Evolutionary conservation across 2,797 vertebrate genomes (phyloP).

Genomic region (Dryobates pubescens): DNA sequence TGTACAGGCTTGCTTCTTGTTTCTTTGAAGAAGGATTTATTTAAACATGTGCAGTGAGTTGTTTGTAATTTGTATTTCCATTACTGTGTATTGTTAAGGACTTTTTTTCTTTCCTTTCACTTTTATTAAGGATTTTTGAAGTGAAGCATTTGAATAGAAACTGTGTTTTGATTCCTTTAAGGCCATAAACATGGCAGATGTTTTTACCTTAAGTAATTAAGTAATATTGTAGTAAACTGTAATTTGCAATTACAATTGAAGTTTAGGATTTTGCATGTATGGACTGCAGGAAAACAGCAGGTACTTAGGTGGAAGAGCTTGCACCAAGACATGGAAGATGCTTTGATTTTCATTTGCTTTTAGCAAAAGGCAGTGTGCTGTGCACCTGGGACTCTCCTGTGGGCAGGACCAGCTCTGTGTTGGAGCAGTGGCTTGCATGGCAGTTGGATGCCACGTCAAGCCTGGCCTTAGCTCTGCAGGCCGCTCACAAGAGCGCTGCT

Average conservation of each 20-base stretch:
- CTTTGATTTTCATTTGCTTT: neutral
- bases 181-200: neutral
- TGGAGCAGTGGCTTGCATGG: neutral
- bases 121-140: neutral
- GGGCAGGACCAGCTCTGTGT: neutral
- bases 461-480: neutral
- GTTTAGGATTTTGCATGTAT: neutral
- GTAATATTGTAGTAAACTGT: neutral
- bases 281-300: neutral
- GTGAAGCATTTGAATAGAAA: neutral
- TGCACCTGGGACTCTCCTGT: rapidly evolving
- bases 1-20: neutral
- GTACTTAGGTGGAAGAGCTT: neutral
- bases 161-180: neutral
- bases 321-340: neutral
- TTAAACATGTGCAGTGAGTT: neutral
- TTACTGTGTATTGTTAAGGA: neutral
- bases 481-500: rapidly evolving
- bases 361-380: neutral
- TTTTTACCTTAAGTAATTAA: neutral
- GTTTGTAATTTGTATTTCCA: neutral
- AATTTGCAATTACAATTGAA: neutral
- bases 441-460: neutral
- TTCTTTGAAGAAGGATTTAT: neutral
- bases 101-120: too few relatives aligned